These are phyloP conservation scores for Potorous gilbertii DNA, from an alignment of 2,797 vertebrate genomes.

Conservation along the genomic window DNA sequence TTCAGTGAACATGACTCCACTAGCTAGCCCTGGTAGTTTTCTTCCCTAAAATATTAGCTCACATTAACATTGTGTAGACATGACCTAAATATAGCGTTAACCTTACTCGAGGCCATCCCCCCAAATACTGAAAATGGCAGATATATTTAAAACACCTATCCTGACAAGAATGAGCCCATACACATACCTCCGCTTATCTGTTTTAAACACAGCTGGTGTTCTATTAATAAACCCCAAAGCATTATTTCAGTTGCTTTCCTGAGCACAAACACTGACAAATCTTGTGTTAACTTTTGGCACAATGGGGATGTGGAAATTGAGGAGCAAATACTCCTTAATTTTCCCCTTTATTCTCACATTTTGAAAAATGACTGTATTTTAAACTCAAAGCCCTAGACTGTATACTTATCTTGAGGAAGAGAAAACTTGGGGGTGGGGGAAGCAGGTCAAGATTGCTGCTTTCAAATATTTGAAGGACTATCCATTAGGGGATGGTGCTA, in stretches of 20 bases:
- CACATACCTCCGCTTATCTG: constrained; percentile 23
- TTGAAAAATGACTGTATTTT: constrained; percentile 16
- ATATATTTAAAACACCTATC: constrained; percentile 41
- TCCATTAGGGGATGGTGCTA: not conserved
- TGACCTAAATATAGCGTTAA: constrained; percentile 1
- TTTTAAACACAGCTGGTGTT: constrained; percentile 59
- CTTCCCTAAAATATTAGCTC: constrained; percentile 34
- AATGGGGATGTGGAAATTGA: constrained; percentile 38
- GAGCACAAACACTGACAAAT: constrained; percentile 61
- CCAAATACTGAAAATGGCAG: constrained; percentile 18
- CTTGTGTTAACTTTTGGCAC: constrained; percentile 55
- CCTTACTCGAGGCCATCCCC: constrained; percentile 38
- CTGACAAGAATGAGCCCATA: constrained; percentile 48
- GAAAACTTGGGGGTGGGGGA: not conserved
- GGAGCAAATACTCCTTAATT: constrained; percentile 36
- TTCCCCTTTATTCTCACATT: not conserved
- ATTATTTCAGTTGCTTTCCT: constrained; percentile 60
- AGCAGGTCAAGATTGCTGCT: not conserved
- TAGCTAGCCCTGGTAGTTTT: not conserved
- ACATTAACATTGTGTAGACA: not conserved
- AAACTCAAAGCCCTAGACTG: constrained; percentile 34
- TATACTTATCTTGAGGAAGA: not conserved
- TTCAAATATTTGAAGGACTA: not conserved
- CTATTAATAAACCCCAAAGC: constrained; percentile 65
- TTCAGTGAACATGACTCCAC: not conserved